Evolutionary conservation across 2,888 invertebrate species (phyloP).

Genomic region (Cheilosia variabilis): DNA sequence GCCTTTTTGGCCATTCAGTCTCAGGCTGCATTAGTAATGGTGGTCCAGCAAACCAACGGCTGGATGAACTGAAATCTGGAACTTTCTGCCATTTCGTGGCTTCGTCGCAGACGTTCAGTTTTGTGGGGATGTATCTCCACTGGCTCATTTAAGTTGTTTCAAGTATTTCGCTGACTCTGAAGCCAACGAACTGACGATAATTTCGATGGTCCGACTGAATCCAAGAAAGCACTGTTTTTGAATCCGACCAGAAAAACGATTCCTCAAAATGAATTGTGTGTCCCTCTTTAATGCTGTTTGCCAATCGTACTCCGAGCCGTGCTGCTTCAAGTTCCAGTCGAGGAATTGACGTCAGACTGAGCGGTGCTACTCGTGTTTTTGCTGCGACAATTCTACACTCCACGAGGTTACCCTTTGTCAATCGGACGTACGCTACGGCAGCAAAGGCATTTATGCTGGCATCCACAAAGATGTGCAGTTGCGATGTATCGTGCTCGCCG

Average conservation of each 20-base stretch:
- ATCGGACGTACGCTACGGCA: conserved; percentile 74
- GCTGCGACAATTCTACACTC: no score
- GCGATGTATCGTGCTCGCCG: neutral
- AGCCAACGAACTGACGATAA: conserved; percentile 75
- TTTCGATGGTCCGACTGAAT: conserved; percentile 72
- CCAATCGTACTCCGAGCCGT: conserved; percentile 71
- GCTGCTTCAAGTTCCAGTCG: conserved; percentile 76
- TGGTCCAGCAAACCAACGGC: neutral
- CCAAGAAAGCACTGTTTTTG: conserved; percentile 77
- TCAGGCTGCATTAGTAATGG: neutral
- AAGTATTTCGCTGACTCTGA: conserved; percentile 67
- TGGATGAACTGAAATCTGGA: neutral
- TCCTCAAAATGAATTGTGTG: conserved; percentile 49
- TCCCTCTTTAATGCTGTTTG: conserved; percentile 36
- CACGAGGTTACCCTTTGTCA: no score
- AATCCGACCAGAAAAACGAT: conserved; percentile 77
- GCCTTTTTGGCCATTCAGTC: neutral
- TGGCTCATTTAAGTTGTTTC: neutral
- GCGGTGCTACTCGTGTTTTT: no score
- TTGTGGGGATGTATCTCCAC: neutral
- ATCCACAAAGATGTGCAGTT: conserved; percentile 15
- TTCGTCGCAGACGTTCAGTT: neutral
- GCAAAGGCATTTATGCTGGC: conserved; percentile 69
- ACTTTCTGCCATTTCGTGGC: neutral
- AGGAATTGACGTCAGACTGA: conserved; percentile 73